Conservation (phyloP, 2,113 vertebrate species). For the Paramormyrops kingsleyae region DNA sequence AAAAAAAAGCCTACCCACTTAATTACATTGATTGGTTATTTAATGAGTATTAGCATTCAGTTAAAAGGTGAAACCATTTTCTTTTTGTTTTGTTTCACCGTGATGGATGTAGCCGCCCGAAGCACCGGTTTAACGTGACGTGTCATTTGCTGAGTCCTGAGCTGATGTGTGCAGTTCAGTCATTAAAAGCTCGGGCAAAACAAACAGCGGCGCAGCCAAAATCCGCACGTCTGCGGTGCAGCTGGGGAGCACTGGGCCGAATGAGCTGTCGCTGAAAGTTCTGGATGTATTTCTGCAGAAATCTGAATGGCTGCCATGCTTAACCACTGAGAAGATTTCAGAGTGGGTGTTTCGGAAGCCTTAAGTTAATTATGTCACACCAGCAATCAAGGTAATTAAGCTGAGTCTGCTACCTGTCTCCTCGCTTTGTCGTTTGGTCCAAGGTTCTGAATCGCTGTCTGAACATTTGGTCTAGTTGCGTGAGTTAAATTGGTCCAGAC, state of each 20-base stretch:
- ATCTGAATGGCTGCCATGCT: conserved; percentile 25
- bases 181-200: background rate
- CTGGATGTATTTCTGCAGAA: background rate
- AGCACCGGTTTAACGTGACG: background rate
- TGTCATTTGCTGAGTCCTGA: background rate
- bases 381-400: background rate
- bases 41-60: background rate
- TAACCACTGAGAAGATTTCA: conserved; percentile 16
- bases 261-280: background rate
- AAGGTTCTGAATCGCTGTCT: background rate
- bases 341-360: conserved; percentile 15
- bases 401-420: background rate
- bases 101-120: background rate
- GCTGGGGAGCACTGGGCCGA: background rate
- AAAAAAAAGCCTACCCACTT: background rate
- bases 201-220: background rate
- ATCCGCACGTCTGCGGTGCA: background rate
- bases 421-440: background rate
- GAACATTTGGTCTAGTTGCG: background rate
- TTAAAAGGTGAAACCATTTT: background rate
- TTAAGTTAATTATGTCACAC: conserved; percentile 28
- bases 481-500: background rate
- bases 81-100: background rate
- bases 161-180: background rate
- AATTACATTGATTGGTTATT: background rate